Evolutionary conservation across 2,113 vertebrate species (phyloP).

Genomic region (Embiotoca jacksoni): DNA sequence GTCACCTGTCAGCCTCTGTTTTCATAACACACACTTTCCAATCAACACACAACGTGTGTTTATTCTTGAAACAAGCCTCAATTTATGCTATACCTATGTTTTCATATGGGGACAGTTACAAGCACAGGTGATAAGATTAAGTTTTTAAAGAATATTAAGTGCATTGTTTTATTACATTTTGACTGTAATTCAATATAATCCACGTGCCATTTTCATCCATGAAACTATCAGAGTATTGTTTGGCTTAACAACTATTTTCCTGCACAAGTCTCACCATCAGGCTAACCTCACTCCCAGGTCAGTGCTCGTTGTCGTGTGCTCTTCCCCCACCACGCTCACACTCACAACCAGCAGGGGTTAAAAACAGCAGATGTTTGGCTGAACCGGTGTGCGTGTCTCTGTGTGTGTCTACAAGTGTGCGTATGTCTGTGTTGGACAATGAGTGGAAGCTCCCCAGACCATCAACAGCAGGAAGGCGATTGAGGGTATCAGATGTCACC

Average conservation of each 20-base stretch:
- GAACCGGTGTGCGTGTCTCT: conserved; percentile 38
- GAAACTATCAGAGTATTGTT: not conserved
- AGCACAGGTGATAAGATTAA: not conserved
- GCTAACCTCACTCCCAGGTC: conserved; percentile 53
- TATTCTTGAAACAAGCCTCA: conserved; percentile 66
- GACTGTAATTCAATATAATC: not conserved
- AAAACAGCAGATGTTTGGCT: conserved; percentile 84
- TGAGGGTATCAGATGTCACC: conserved; percentile 80
- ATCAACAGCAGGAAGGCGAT: conserved; percentile 82
- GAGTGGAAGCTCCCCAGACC: conserved; percentile 77
- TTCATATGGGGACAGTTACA: not conserved
- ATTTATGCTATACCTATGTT: not conserved
- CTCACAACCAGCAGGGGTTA: conserved; percentile 71
- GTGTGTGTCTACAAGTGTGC: conserved; percentile 48
- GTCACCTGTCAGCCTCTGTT: conserved; percentile 67
- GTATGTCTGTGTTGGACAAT: conserved; percentile 78
- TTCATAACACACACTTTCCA: conserved; percentile 69
- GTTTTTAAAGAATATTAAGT: not conserved
- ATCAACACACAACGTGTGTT: conserved; percentile 53
- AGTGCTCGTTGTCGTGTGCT: conserved; percentile 28
- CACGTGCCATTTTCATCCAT: not conserved
- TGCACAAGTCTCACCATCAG: conserved; percentile 12
- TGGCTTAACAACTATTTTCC: not conserved
- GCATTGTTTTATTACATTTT: not conserved
- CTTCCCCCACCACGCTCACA: conserved; percentile 20